phyloP scores from a whole-genome alignment of 2,797 vertebrate genomes.

The Jordanella pulchra region DNA sequence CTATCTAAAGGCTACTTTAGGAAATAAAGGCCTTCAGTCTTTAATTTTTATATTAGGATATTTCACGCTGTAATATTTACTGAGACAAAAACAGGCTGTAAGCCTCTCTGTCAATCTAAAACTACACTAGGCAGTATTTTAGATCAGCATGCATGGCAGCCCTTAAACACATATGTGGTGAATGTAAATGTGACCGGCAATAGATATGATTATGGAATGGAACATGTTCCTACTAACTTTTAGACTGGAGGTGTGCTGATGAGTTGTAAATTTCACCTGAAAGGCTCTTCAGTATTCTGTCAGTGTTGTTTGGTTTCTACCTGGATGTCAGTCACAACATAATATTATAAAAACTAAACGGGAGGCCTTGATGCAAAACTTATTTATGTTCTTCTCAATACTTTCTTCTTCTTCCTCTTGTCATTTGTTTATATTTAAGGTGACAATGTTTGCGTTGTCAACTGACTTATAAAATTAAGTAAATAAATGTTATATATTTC shows the following conservation, averaged over 20 bases:
- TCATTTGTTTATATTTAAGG: not conserved
- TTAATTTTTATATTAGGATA: conserved; percentile 6
- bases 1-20: conserved; percentile 5
- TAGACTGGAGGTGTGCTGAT: conserved; percentile 45
- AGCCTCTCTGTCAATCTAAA: conserved; percentile 64
- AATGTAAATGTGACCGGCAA: conserved; percentile 62
- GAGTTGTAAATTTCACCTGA: conserved; percentile 30
- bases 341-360: not conserved
- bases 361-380: not conserved
- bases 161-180: conserved; percentile 39
- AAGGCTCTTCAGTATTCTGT: conserved; percentile 50
- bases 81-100: conserved; percentile 64
- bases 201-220: conserved; percentile 41
- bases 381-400: not conserved
- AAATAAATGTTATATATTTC: not conserved
- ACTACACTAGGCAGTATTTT: not conserved
- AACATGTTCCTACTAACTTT: conserved; percentile 36
- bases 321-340: not conserved
- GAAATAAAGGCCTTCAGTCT: not conserved
- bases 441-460: not conserved
- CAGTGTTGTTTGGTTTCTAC: conserved; percentile 28
- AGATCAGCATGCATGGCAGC: conserved; percentile 44
- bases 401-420: no score
- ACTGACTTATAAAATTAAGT: not conserved
- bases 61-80: conserved; percentile 60